Evolutionary conservation across 1,140 invertebrate genomes (phyloP), one percentile per base, ranked within the genome.

Genomic region (Drosophila tropicalis): DNA sequence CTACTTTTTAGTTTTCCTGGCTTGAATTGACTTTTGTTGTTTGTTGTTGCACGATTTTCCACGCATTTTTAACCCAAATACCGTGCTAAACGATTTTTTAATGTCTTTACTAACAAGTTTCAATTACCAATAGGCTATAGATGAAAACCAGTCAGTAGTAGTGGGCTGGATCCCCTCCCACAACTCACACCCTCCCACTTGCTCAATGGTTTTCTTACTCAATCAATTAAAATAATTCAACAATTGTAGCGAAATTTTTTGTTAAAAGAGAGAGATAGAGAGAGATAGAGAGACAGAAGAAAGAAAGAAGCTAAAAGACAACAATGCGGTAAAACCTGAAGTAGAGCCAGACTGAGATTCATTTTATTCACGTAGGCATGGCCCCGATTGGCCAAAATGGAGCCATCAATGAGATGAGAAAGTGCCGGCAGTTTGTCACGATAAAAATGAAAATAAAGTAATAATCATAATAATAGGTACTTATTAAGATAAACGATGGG

Each of bases 41-140:
- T 62, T 76, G 61, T 75, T 67, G 55, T 64, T 74, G 77, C 84
- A 89, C 79, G 83, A 86, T 86, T 86, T 86, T 89, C 84, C 80
- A 90, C 84, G 84, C 84, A 89, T 89, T 89, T 89, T 89, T 89
- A 89, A 89, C 84, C 84, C 71, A 89, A 89, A 89, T 89, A 75
- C 84, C 84, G 85, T 41, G 81, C 84, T 84, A 89, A 89, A 89
- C 80, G 84, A 87, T 89, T 89, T 89, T 89, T 85, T 89, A 89
- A 89, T 89, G 85, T 89, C 84, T 89, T 86, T 72, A 86, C 83
- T 89, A 89, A 89, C 84, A 89, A 89, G 84, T 89, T 89, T 89
- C 84, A 84, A 89, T 89, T 89, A 89, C 84, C 84, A 80, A 89
- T 74, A 72, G 76, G 70, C 76, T 63, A 75, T 25, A 75, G 76